phyloP scores from a whole-genome alignment of 2,888 invertebrate species.

The Netelia inedita region DNA sequence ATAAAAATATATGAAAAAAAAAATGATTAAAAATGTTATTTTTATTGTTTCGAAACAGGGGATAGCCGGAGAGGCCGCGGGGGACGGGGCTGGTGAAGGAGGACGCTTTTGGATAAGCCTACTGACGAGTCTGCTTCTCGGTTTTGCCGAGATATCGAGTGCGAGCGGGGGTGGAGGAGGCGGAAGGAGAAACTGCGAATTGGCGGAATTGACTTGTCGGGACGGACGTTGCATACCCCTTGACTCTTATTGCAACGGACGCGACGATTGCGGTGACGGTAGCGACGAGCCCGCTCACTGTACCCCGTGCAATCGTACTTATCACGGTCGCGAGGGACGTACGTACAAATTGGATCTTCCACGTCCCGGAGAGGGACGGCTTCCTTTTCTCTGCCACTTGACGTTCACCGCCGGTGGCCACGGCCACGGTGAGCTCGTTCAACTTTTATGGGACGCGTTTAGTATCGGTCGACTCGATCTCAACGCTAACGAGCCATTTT shows the following conservation, averaged over 20 bases:
- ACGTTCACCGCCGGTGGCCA: conserved; percentile 96
- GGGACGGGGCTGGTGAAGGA: conserved; percentile 48
- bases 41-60: conserved; percentile 35
- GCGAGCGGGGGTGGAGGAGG: conserved; percentile 41
- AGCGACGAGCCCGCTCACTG: conserved; percentile 94
- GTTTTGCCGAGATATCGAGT: conserved; percentile 67
- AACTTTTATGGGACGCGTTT: conserved; percentile 95
- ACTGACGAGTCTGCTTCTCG: conserved; percentile 56
- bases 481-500: conserved; percentile 86
- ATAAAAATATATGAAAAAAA: not conserved
- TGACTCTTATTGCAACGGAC: conserved; percentile 95
- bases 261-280: conserved; percentile 93
- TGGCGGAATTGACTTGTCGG: conserved; percentile 92
- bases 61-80: conserved; percentile 63
- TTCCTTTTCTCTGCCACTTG: conserved; percentile 95
- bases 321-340: conserved; percentile 93
- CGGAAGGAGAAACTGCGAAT: conserved; percentile 87
- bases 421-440: conserved; percentile 95
- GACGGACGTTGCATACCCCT: conserved; percentile 92
- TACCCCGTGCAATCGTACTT: conserved; percentile 95
- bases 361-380: conserved; percentile 90
- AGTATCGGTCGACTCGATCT: conserved; percentile 92
- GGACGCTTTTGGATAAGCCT: conserved; percentile 34
- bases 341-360: conserved; percentile 90
- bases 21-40: not conserved